A percentile compares a stretch with the other conserved stretches of the same genome.
Evolutionary conservation across 2,888 invertebrate genomes (phyloP).

Genomic region (Volucella inanis): DNA sequence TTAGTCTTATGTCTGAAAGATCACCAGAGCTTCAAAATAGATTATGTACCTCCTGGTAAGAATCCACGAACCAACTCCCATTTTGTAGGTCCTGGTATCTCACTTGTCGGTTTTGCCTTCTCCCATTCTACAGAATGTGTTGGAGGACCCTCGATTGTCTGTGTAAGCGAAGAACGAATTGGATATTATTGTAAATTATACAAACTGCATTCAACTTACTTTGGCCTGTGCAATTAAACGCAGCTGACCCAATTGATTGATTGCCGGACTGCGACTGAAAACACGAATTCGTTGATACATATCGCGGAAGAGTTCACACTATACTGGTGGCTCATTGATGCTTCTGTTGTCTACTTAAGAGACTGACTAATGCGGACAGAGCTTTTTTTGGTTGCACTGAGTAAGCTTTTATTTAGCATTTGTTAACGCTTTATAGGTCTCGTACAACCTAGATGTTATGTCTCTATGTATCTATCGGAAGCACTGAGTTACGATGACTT

Average conservation of each 20-base stretch:
- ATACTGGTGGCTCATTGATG: background rate
- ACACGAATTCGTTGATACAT: slow-evolving; percentile 18
- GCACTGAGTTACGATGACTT: too few relatives aligned
- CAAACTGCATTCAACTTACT: slow-evolving; percentile 1
- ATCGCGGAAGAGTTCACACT: background rate
- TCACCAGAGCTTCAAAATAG: background rate
- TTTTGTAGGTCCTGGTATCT: slow-evolving; percentile 79
- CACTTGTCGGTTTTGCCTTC: slow-evolving; percentile 77
- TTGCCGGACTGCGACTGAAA: background rate
- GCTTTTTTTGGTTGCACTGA: background rate
- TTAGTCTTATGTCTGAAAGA: background rate
- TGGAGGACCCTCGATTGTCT: background rate
- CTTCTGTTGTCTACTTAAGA: too few relatives aligned
- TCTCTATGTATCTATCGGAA: too few relatives aligned
- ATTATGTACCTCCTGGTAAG: slow-evolving; percentile 79
- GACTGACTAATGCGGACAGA: background rate
- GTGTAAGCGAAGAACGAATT: too few relatives aligned
- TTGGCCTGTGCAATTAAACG: slow-evolving; percentile 23
- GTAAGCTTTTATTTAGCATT: too few relatives aligned
- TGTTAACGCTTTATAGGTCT: too few relatives aligned
- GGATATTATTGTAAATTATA: too few relatives aligned
- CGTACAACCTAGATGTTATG: too few relatives aligned
- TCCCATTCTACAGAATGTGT: slow-evolving; percentile 47
- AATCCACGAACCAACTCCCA: slow-evolving; percentile 76
- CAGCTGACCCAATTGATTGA: background rate